Percentiles rank a stretch among this genome's conserved stretches.
Conservation (phyloP, 92 coral and sea anemone species). For the Zoanthus solanderi region DNA sequence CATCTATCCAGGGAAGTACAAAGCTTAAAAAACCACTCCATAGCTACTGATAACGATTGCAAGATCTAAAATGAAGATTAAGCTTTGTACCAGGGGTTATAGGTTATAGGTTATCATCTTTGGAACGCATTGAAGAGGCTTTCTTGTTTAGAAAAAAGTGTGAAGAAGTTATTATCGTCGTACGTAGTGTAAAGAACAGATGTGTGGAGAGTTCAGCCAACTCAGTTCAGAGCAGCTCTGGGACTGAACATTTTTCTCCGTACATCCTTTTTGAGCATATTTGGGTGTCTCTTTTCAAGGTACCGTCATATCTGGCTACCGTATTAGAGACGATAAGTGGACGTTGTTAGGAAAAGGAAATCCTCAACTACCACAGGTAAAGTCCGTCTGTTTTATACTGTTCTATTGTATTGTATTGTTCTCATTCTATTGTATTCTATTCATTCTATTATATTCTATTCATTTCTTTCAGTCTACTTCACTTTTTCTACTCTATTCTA, state of each 20-base stretch:
- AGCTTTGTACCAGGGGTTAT: background rate
- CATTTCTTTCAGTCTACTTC: background rate
- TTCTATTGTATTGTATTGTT: background rate
- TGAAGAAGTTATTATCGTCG: background rate
- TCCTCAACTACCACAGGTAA: conserved; percentile 88
- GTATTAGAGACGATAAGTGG: conserved; percentile 73
- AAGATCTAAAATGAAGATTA: background rate
- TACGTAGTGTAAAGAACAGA: too few relatives aligned
- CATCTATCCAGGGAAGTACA: too few relatives aligned
- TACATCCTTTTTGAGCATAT: too few relatives aligned
- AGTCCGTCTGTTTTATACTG: too few relatives aligned
- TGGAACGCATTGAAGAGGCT: background rate
- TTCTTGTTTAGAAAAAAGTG: background rate
- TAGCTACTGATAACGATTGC: background rate
- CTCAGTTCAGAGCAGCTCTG: too few relatives aligned
- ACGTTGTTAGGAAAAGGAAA: conserved; percentile 80
- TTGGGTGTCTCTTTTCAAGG: conserved; percentile 42
- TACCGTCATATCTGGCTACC: conserved; percentile 77
- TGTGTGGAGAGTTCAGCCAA: too few relatives aligned
- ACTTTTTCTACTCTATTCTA: too few relatives aligned
- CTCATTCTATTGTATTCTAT: background rate
- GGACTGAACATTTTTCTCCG: too few relatives aligned
- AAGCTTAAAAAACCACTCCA: too few relatives aligned
- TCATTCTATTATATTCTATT: background rate
- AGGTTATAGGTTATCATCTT: background rate